A percentile compares a stretch with the other conserved stretches of the same genome.
Evolutionary conservation across 2,888 invertebrate species (phyloP).

Genomic region (Agrochola macilenta): DNA sequence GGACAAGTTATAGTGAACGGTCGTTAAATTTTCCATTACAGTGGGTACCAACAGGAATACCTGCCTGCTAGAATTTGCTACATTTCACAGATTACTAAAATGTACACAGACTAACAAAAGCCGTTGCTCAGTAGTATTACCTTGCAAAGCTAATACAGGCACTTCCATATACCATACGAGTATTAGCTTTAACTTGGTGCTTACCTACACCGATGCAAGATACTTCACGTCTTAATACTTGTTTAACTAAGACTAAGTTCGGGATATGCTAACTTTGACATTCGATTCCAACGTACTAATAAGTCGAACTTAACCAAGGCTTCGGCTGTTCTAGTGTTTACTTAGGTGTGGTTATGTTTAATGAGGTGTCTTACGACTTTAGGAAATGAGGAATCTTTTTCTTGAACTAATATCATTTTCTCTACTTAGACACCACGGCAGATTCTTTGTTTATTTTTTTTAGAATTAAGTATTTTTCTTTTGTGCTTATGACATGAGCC

Average conservation of each 20-base stretch:
- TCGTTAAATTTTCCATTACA: background rate
- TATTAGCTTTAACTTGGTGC: constrained; percentile 1
- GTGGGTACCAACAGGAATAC: background rate
- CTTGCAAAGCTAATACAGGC: constrained; percentile 19
- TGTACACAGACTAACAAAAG: background rate
- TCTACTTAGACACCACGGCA: background rate
- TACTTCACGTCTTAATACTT: constrained; percentile 21
- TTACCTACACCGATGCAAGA: background rate
- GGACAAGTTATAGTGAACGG: too few species aligned
- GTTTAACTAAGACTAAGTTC: constrained; percentile 24
- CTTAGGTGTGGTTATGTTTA: background rate
- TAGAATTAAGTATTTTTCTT: background rate
- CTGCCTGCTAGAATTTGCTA: background rate
- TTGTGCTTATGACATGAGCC: background rate
- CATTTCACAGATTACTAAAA: background rate
- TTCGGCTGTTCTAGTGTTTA: background rate
- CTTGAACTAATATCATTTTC: background rate
- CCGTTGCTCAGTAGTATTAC: background rate
- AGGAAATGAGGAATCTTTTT: background rate
- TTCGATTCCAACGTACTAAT: constrained; percentile 27
- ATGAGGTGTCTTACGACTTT: background rate
- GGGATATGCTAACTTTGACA: constrained; percentile 30
- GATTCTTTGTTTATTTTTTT: background rate
- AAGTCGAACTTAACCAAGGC: background rate
- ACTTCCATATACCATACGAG: constrained; percentile 22